Evolutionary conservation across 2,113 vertebrate species (phyloP), one percentile per base, ranked within the genome.

Genomic region (Cephalopholis sonnerati): DNA sequence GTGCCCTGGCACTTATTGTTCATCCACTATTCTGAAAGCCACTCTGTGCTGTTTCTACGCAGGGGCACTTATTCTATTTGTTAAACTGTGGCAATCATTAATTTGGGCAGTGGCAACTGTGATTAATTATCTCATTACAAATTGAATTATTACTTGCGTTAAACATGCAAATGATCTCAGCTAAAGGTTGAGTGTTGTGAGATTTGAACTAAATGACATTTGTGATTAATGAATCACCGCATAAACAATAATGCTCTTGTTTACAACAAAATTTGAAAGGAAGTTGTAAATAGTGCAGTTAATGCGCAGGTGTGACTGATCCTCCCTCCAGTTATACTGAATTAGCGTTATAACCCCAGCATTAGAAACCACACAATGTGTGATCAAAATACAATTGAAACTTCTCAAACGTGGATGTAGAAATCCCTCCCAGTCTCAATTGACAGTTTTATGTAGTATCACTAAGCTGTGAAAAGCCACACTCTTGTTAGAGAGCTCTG

Each of bases 71-170:
- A 17, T 83, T 90, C 62, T 75, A 68, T 89, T 87, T 90, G 81
- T 85, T 77, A 86, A 85, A 73, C 61, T 65, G 79, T 82, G 80
- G 66, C 88, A 90, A 81, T 91, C 87, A 89, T 89, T 92, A 74
- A 93, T 93, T 92, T 87, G 85, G 63, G 39, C 57, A 75, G 63
- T 87, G 86, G 81, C 88, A 89, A 87, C 84, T 89, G 74, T 94
- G 91, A 94, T 93, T 93, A 94, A 94, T 93, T 90, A 75, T 90
- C 90, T 87, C 83, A 93, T 94, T 93, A 91, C 71, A 89, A 85
- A 92, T 77, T 81, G 86, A 92, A 93, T 92, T 89, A 91, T 89
- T 78, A 90, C 72, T 80, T 79, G 64, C 51, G 72, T 93, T 93
- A 74, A 83, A 89, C 87, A 91, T 91, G 88, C 87, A 94, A 92